Evolutionary conservation across 2,888 invertebrate species (phyloP), one percentile per base, ranked within the genome.

Genomic region (Oscheius sp.): DNA sequence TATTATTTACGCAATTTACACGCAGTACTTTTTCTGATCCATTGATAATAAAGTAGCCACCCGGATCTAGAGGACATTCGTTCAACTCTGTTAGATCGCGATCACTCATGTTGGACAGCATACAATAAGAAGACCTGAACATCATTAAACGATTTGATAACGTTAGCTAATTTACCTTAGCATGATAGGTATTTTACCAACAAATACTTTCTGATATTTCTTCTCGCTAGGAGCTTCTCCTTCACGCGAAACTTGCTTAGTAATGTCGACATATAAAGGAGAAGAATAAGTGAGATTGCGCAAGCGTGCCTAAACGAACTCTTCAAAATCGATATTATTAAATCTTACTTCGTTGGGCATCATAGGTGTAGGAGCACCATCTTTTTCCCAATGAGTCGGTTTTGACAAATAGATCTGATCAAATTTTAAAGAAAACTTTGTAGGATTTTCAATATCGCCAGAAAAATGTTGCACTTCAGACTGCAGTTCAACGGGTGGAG

Each of bases 331-430:
- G 7, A 13, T 25, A 29, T 21, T 27, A 43, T n/a, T 9, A 16
- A 46, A 25, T 7, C n/a, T 43, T 13, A 76, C 77, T 76, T 99
- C 99, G 88, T 99, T 99, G 0, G 99, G 99, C 96, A 99, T 99
- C 97, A 99, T 97, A 74, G 97, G 96, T 73, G 95, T 94, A 16
- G 98, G 97, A 0, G 97, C 95, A 88, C 99, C 99, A 91, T 99
- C 99, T 90, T 99, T 99, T 90, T 99, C 99, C 99, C 99, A 99
- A 91, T 99, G 99, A 7, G 98, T 99, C 1, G 99, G 99, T 90
- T 99, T 99, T 0, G 98, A 98, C 58, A 99, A 90, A 89, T 99
- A 99, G 89, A 99, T 98, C 91, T 99, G 98, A 89, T 97, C 98
- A 90, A 99, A 99, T 90, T 98, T 99, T 7, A 99, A 89, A 49